These are phyloP conservation scores for Brachionus paranguensis DNA, from an alignment of 1,140 invertebrate genomes.

Conservation along the genomic window DNA sequence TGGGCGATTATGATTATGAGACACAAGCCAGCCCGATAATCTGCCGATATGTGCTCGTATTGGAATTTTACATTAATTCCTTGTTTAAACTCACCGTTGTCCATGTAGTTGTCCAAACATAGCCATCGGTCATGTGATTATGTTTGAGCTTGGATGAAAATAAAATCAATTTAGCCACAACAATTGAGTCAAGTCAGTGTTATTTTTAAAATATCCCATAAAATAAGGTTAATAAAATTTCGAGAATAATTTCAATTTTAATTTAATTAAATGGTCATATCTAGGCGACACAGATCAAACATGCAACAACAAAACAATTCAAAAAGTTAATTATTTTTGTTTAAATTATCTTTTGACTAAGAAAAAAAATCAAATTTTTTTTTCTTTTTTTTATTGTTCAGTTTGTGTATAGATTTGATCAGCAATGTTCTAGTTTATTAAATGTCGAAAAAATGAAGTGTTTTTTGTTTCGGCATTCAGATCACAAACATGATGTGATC, in stretches of 20 bases:
- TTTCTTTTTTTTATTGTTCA: not conserved
- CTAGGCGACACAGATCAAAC: not conserved
- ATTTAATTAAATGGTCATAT: not conserved
- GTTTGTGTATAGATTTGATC: not conserved
- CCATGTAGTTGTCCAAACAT: not conserved
- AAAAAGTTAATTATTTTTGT: not conserved
- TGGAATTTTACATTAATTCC: not conserved
- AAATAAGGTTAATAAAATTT: conserved; percentile 19
- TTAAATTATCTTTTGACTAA: not conserved
- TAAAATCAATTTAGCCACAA: not conserved
- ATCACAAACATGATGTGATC: not conserved
- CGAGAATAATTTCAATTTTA: not conserved
- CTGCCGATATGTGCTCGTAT: not conserved
- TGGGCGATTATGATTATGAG: not conserved
- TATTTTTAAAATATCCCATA: not conserved
- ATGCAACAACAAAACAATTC: not conserved
- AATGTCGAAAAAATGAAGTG: not conserved
- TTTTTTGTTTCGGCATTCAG: not conserved
- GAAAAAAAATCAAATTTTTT: not conserved
- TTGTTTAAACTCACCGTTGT: conserved; percentile 1
- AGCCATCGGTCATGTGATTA: conserved; percentile 19
- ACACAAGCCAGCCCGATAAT: not conserved
- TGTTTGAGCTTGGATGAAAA: not conserved
- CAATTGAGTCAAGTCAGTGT: not conserved
- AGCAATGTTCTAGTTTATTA: not conserved